These are phyloP conservation scores for Cinclus mexicanus DNA, from an alignment of 2,113 vertebrate species.

Conservation along the genomic window DNA sequence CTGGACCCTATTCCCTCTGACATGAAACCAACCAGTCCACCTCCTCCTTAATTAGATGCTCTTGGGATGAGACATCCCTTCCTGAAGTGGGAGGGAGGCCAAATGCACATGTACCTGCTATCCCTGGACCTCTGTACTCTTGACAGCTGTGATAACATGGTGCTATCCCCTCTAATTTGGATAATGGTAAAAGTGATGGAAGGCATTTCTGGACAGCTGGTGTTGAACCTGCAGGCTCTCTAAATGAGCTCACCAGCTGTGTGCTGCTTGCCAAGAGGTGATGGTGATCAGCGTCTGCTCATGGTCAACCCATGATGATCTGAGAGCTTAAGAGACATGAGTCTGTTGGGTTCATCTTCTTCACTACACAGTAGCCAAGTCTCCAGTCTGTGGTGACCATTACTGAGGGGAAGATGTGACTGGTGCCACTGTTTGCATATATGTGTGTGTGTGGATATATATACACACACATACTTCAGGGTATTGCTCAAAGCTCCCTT, in stretches of 20 bases:
- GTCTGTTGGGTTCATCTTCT: neutral
- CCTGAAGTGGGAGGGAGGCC: slow-evolving; percentile 3
- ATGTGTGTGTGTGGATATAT: no score
- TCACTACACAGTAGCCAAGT: neutral
- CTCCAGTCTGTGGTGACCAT: neutral
- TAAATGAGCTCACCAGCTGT: neutral
- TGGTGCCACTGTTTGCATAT: neutral
- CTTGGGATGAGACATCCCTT: neutral
- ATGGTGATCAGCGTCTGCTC: neutral
- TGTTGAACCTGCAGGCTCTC: neutral
- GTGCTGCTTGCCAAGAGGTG: neutral
- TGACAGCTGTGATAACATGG: slow-evolving; percentile 3
- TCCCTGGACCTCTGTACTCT: neutral
- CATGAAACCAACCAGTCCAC: neutral
- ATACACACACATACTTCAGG: fast-evolving
- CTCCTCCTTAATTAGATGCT: neutral
- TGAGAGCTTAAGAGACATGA: neutral
- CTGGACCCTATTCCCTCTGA: neutral
- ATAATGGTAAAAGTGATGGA: neutral
- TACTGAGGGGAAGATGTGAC: neutral
- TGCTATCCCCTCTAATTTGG: neutral
- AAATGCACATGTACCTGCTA: fast-evolving
- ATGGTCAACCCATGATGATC: neutral
- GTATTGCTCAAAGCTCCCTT: neutral
- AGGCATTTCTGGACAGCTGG: neutral